Base-by-base conservation (phyloP, 2,797 vertebrate species). In the Oreochromis grahami region DNA sequence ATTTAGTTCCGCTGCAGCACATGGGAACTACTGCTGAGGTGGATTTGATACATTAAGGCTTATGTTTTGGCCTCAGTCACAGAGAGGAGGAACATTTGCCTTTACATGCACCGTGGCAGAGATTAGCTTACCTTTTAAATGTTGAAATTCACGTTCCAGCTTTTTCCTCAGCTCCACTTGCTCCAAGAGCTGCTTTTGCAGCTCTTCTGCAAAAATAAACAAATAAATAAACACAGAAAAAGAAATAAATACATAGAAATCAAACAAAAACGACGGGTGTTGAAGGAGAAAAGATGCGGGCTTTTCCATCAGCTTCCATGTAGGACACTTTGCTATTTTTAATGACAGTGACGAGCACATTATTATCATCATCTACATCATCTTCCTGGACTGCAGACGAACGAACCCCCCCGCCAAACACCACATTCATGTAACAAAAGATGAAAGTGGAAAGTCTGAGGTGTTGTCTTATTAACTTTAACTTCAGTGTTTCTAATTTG, bases 151-250 rank as follows among this genome's bases (percentile, higher is more conserved):
- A 74, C 98, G 96, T 87, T 99, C 98, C 94, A 99, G 94, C 81
- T 98, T 99, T 97, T 99, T 99, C 91, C 98, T 97, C 86, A 99
- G 95, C 84, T 99, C 98, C 93, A 99, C 97, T 95, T 99, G 98
- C 89, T 99, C 98, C 93, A 99, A 91, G 81, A 99, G 97, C 81
- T 99, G 95, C 95, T 99, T 99, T 93, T 99, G 98, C 55, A 99
- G 94, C 91, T 99, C 98, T 36, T 98, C 98, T 99, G 95, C 58
- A 63, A 63, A 63, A 63, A 36, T 36, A 36, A 63, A n/a, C 19
- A 63, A 36, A n/a, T 63, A 63, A 63, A 63, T 38, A 36, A 63
- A 36, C 32, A 36, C 32, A 63, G 19, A 63, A 36, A 63, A 63
- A 63, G 32, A 38, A 63, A 63, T 1, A 36, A n/a, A 63, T 63